Conservation (phyloP, 2,113 vertebrate species). For the Solea solea region DNA sequence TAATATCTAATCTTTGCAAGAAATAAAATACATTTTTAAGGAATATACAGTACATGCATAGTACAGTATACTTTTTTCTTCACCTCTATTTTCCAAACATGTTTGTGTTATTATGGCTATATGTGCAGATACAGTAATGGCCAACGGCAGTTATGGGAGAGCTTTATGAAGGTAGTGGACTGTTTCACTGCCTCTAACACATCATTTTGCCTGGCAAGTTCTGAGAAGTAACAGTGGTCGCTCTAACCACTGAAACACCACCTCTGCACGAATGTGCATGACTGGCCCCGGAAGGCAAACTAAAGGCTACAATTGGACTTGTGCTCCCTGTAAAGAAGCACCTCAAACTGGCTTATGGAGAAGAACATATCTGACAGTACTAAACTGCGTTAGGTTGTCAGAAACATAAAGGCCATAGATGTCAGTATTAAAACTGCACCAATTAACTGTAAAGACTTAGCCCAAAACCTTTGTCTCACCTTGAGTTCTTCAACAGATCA, state of each 20-base stretch:
- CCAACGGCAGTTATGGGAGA: constrained; percentile 48
- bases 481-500: constrained; percentile 54
- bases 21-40: too few species aligned
- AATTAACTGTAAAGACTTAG: constrained; percentile 36
- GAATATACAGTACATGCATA: too few species aligned
- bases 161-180: constrained; percentile 32
- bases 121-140: constrained; percentile 54
- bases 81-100: constrained; percentile 34
- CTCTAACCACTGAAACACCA: constrained; percentile 50
- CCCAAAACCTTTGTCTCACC: constrained; percentile 57
- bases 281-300: constrained; percentile 45
- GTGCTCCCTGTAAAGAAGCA: constrained; percentile 46
- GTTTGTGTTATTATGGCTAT: constrained; percentile 50
- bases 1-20: too few species aligned
- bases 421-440: constrained; percentile 40
- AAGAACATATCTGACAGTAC: constrained; percentile 12
- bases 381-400: constrained; percentile 17
- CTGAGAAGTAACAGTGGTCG: constrained; percentile 41
- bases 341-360: constrained; percentile 25
- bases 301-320: constrained; percentile 36
- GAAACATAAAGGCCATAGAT: constrained; percentile 33
- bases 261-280: constrained; percentile 36
- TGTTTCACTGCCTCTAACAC: constrained; percentile 55
- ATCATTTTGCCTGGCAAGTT: constrained; percentile 44
- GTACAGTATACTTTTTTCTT: not conserved